Evolutionary conservation across 2,113 vertebrate species (phyloP), one percentile per base, ranked within the genome.

Genomic region (Clarias macrocephalus): DNA sequence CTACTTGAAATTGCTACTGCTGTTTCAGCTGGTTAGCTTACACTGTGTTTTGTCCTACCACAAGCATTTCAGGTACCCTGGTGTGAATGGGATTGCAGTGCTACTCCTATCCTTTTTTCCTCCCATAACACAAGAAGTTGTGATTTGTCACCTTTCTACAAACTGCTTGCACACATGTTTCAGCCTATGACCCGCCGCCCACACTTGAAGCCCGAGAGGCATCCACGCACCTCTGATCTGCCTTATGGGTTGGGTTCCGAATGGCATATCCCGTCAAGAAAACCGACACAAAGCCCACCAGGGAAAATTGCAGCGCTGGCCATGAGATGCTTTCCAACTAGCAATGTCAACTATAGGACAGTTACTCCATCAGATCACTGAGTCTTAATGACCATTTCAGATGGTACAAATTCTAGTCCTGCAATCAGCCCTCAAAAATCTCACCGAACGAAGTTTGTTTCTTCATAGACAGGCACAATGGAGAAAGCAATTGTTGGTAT

Each of bases 91-190:
- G 15, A 79, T 56, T 52, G 11, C 11, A 76, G 23, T 52, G 23
- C 42, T 52, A 19, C 37, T 56, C 25, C 75, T 6, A 5, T 56
- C 6, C 6, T 52, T 76, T 48, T 76, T 76, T n/a, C 42, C 52
- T 56, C 52, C 56, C 25, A 28, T 25, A 56, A 18, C 75, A 79
- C 48, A 79, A 52, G 70, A 21, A 79, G 52, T 52, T 79, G 48
- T 79, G 25, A 77, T 77, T 56, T 77, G 54, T 54, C 28, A 77
- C 25, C 6, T 56, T 77, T 7, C 25, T 25, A 56, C 25, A 77
- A 77, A 77, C 75, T 77, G 75, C 52, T 77, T 48, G 70, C 33
- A 76, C 73, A 52, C 37, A 42, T 72, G 18, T 73, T 73, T 42
- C 23, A 76, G 73, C 42, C 42, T 52, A 10, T n/a, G 73, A 5